Evolutionary conservation across 2,113 vertebrate species (phyloP).

Genomic region (Falcunculus frontatus): DNA sequence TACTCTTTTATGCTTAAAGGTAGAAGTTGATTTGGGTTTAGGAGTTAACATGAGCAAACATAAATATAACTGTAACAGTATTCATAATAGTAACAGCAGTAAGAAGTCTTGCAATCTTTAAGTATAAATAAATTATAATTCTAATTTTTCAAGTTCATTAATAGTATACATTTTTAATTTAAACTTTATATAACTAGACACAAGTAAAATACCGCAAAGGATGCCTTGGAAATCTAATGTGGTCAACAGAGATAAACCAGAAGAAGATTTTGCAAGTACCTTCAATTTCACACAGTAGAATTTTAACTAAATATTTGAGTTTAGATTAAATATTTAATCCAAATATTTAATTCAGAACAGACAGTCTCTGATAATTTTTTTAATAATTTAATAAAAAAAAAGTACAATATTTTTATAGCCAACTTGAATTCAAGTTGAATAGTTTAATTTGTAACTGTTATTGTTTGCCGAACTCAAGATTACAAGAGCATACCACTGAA

Average conservation of each 20-base stretch:
- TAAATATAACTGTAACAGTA: background rate
- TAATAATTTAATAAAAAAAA: background rate
- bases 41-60: background rate
- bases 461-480: background rate
- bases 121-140: background rate
- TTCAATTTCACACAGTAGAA: background rate
- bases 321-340: slow-evolving; percentile 7
- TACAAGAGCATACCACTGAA: background rate
- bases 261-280: background rate
- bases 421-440: background rate
- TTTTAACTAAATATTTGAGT: slow-evolving; percentile 12
- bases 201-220: background rate
- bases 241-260: background rate
- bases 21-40: background rate
- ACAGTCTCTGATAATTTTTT: background rate
- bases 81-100: background rate
- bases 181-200: background rate
- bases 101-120: background rate
- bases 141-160: background rate
- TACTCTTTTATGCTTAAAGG: background rate
- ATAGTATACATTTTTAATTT: background rate
- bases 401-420: background rate
- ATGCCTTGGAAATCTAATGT: background rate
- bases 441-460: background rate
- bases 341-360: slow-evolving; percentile 33